A percentile compares a stretch with the other conserved stretches of the same genome.
Conservation (phyloP, 2,113 vertebrate species). For the Tinamus guttatus region DNA sequence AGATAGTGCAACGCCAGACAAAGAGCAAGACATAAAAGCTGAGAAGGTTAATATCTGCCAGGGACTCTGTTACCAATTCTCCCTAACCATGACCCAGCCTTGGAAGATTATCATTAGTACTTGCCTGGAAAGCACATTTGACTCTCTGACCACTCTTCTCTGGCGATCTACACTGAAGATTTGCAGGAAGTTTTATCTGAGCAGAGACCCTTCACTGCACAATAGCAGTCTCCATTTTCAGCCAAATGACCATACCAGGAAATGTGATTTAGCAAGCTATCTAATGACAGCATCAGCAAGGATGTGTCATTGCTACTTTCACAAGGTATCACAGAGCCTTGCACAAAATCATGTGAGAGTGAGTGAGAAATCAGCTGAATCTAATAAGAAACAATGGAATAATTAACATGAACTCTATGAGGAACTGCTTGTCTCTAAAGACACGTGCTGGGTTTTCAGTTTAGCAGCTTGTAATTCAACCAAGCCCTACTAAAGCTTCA, state of each 20-base stretch:
- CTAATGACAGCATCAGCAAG: not conserved
- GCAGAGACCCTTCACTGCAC: not conserved
- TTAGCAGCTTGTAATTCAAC: slow-evolving; percentile 23
- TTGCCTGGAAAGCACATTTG: not conserved
- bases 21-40: not conserved
- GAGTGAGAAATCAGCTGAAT: slow-evolving; percentile 65
- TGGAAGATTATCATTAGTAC: not conserved
- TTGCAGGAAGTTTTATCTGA: not conserved
- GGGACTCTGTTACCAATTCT: not conserved
- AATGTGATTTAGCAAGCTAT: not conserved
- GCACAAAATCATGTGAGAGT: slow-evolving; percentile 25
- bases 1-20: not conserved
- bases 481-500: not conserved
- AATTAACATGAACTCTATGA: slow-evolving; percentile 35
- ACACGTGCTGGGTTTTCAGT: not conserved
- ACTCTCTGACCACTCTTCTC: not conserved
- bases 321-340: not conserved
- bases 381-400: slow-evolving; percentile 41
- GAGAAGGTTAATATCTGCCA: not conserved
- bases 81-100: no score
- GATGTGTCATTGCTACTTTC: slow-evolving; percentile 43
- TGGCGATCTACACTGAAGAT: not conserved
- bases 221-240: not conserved
- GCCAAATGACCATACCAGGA: not conserved
- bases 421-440: slow-evolving; percentile 24